Evolutionary conservation across 2,113 vertebrate species (phyloP).

Genomic region (Chaetodon trifascialis): DNA sequence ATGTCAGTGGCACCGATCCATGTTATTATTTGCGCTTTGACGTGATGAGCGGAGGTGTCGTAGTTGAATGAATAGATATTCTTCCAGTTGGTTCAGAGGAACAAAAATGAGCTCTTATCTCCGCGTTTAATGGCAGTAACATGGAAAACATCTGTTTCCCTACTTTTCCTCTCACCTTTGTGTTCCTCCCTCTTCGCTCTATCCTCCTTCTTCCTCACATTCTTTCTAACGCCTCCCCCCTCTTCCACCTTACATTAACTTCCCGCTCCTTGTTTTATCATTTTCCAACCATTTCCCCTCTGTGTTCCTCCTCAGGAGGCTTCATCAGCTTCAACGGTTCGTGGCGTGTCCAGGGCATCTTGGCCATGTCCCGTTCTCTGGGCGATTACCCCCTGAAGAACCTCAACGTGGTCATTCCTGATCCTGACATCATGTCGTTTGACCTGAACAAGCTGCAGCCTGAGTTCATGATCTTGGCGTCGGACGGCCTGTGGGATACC

Average conservation of each 20-base stretch:
- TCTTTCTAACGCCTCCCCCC: neutral
- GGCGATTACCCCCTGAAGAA: constrained; percentile 99
- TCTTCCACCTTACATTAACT: neutral
- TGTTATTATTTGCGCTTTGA: constrained; percentile 24
- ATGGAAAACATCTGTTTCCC: constrained; percentile 27
- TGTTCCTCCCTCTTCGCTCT: neutral
- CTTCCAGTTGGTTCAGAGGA: constrained; percentile 11
- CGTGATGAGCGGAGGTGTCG: neutral
- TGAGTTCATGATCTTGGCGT: constrained; percentile 98
- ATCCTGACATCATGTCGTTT: constrained; percentile 95
- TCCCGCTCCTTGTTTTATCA: neutral
- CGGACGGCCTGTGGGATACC: constrained; percentile 98
- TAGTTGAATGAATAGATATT: neutral
- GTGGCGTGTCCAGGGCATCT: constrained; percentile 97
- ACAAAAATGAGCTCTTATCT: constrained; percentile 6
- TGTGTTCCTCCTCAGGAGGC: constrained; percentile 85
- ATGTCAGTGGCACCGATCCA: constrained; percentile 25
- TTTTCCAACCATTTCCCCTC: neutral
- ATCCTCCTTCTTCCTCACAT: neutral
- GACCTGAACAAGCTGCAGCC: constrained; percentile 98
- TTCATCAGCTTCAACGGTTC: constrained; percentile 99
- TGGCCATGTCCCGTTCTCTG: constrained; percentile 98
- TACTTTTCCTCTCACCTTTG: constrained; percentile 14
- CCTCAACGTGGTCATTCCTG: constrained; percentile 95
- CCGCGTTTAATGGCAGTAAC: neutral